Conservation (phyloP, 2,113 vertebrate species). For the Vidua chalybeata region DNA sequence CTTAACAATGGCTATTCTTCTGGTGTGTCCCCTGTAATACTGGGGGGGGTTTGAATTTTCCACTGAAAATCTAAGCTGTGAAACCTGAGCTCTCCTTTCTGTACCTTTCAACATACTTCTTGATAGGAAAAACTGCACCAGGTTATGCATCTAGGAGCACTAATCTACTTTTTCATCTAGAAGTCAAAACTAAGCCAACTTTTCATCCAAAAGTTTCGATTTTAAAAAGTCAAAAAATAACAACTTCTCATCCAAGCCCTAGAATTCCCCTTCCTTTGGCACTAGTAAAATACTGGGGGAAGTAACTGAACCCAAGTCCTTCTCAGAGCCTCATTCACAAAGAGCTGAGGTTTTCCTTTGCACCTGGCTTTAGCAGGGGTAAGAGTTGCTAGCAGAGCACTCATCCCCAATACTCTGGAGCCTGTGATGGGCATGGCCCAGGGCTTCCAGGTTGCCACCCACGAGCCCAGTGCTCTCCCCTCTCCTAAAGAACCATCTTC, state of each 20-base stretch:
- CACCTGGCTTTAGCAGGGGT: background rate
- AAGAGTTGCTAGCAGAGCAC: background rate
- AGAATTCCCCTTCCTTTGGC: background rate
- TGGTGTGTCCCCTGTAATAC: background rate
- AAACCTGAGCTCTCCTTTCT: background rate
- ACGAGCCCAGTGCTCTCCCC: accelerated
- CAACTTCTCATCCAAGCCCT: background rate
- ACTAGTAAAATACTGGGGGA: accelerated
- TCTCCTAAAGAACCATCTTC: background rate
- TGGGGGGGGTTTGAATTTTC: background rate
- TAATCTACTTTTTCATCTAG: background rate
- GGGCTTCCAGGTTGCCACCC: background rate
- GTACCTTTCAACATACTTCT: background rate
- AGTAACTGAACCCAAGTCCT: background rate
- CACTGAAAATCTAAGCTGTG: background rate
- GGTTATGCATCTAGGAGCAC: background rate
- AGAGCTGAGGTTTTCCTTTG: background rate
- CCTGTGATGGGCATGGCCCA: too few relatives aligned
- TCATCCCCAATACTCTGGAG: background rate
- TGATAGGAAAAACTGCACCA: background rate
- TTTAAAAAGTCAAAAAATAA: background rate
- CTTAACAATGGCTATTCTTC: background rate
- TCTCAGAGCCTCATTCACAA: background rate
- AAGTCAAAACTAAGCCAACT: background rate
- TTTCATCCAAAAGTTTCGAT: background rate